Evolutionary conservation across 2,888 invertebrate species (phyloP), one percentile per base, ranked within the genome.

Genomic region (Sesamia inferens): DNA sequence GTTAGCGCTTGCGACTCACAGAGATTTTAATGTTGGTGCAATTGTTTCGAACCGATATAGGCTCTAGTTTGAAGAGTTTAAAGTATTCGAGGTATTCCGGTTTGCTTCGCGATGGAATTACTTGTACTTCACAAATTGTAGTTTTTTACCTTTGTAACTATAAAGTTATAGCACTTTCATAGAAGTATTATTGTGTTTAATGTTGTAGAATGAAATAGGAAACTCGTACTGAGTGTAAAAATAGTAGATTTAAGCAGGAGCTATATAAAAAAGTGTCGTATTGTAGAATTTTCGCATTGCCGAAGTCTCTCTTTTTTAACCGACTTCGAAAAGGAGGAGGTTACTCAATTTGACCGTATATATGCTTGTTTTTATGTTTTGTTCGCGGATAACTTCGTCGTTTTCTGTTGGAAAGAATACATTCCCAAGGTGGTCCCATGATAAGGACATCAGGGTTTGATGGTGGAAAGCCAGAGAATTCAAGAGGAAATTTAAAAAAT

Each of bases 11-110:
- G 44, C 79, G 54, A 66, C 39, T 68, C 19, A 68, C 47, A 64
- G 22, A 68, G 68, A 84, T 81, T 47, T 73, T 68, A 79, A 72
- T 83, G 57, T 62, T 31, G 11, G 61, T 67, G 42, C 65, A 62
- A 59, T 78, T 77, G 69, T 68, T 72, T 47, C 61, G 5, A 58
- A 13, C 31, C 22, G 48, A 39, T 55, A 51, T 58, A 59, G 57
- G 31, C 59, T 24, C 51, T 55, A 59, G 58, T 72, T 44, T 51
- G 39, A 61, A 61, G 16, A 24, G 10, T 68, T 75, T 42, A 5
- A 62, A 48, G 47, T 48, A 69, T 68, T 58, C 22, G 31, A 39
- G n/a, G n/a, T 39, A 57, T 69, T 61, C 51, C 68, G 13, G 47
- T 64, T 68, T 48, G 63, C 73, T 78, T 69, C 58, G 67, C 22